Conservation (phyloP, 2,113 vertebrate species). For the Taxidea taxus region DNA sequence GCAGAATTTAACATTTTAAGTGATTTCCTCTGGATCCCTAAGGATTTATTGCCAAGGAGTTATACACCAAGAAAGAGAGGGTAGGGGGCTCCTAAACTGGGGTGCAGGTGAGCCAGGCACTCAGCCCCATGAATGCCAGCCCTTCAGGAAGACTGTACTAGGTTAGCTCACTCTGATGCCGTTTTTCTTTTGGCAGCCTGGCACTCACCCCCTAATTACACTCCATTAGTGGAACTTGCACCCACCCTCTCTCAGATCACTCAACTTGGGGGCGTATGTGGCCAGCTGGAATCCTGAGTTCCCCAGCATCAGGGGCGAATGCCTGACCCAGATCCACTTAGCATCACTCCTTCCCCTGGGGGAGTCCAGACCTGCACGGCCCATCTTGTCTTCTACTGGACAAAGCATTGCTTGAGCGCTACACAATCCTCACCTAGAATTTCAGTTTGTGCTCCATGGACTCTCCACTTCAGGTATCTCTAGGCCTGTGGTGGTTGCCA, state of each 20-base stretch:
- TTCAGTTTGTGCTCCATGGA: background rate
- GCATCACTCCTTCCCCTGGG: background rate
- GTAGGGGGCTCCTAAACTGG: background rate
- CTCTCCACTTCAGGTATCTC: background rate
- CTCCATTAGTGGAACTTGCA: background rate
- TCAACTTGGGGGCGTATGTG: background rate
- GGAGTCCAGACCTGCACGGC: background rate
- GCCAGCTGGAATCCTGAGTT: background rate
- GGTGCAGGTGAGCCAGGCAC: background rate
- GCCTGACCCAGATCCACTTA: background rate
- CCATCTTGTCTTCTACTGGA: background rate
- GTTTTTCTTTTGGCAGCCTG: background rate
- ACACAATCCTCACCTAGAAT: background rate
- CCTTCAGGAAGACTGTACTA: accelerated
- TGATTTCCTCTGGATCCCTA: background rate
- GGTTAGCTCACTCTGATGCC: background rate
- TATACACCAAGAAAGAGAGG: background rate
- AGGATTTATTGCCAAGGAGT: background rate
- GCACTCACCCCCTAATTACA: background rate
- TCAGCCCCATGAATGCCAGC: background rate
- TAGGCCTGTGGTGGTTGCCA: background rate
- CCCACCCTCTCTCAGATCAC: background rate
- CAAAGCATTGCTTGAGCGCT: background rate
- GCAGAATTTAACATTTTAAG: background rate
- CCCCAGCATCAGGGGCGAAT: background rate